phyloP scores from a whole-genome alignment of 1,140 invertebrate genomes.

The Neomicropteryx cornuta region DNA sequence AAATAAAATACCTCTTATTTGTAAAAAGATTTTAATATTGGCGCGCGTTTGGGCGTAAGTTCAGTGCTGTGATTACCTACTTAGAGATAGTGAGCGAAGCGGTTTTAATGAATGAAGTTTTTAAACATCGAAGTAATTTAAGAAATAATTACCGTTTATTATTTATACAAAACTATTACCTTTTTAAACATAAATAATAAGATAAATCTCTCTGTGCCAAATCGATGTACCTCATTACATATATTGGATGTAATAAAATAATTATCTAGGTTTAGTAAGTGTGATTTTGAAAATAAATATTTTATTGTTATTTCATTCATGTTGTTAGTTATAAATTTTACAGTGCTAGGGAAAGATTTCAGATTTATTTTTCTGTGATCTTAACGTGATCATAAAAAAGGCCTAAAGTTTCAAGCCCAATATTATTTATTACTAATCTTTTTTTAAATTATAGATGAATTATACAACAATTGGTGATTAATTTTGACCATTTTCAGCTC shows the following conservation, averaged over 20 bases:
- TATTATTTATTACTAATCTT: neutral
- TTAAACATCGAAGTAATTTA: constrained; percentile 41
- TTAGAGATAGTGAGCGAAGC: constrained; percentile 36
- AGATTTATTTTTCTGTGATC: neutral
- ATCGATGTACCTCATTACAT: constrained; percentile 43
- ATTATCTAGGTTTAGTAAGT: constrained; percentile 26
- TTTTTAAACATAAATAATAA: too few relatives aligned
- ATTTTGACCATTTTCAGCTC: too few relatives aligned
- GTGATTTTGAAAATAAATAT: constrained; percentile 15
- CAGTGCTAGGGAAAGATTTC: neutral
- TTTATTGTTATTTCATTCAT: constrained; percentile 16
- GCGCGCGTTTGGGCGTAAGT: constrained; percentile 3
- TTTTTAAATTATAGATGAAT: neutral
- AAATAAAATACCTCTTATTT: constrained; percentile 28
- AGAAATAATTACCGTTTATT: constrained; percentile 26
- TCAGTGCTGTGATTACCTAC: constrained; percentile 30
- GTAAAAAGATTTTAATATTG: constrained; percentile 28
- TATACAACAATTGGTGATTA: too few relatives aligned
- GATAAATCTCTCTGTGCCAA: constrained; percentile 46
- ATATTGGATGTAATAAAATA: constrained; percentile 38
- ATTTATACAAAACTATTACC: constrained; percentile 28
- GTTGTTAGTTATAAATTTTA: neutral
- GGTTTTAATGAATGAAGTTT: constrained; percentile 23
- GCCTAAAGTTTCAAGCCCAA: neutral
- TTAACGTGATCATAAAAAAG: neutral